Conservation (phyloP, 1,140 invertebrate genomes). For the Leptinotarsa lineolata region DNA sequence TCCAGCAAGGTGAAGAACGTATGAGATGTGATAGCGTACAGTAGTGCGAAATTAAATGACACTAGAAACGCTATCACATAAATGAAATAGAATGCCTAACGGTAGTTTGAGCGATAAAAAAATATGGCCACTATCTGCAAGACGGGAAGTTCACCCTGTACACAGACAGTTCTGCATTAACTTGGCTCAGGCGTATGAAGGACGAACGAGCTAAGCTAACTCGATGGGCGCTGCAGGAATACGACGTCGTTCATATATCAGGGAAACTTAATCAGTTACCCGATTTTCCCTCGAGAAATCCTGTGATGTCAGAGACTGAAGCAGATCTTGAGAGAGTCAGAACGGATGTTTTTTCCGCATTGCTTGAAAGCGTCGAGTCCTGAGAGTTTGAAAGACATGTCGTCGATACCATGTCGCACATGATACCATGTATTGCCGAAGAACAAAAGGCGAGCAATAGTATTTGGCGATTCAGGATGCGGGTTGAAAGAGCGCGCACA, state of each 20-base stretch:
- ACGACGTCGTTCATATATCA: slow-evolving; percentile 35
- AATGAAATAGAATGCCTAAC: neutral
- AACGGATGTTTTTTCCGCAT: neutral
- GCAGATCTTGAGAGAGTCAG: neutral
- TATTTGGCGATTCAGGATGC: neutral
- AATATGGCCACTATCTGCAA: neutral
- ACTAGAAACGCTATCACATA: neutral
- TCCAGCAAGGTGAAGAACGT: slow-evolving; percentile 36
- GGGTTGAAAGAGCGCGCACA: neutral
- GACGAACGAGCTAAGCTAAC: slow-evolving; percentile 44
- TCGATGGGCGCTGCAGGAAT: slow-evolving; percentile 46
- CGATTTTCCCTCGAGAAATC: slow-evolving; percentile 32
- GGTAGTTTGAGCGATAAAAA: neutral
- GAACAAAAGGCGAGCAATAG: neutral
- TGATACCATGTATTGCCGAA: neutral
- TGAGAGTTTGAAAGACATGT: too few relatives aligned
- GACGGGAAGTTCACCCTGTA: too few relatives aligned
- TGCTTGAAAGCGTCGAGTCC: too few relatives aligned
- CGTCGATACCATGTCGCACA: too few relatives aligned
- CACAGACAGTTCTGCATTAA: slow-evolving; percentile 40
- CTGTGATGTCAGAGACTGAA: neutral
- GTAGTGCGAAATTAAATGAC: neutral
- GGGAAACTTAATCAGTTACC: slow-evolving; percentile 44
- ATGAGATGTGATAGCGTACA: neutral
- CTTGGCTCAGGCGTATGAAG: slow-evolving; percentile 41